A percentile compares a stretch with the other conserved stretches of the same genome.
Evolutionary conservation across 2,797 vertebrate genomes (phyloP).

Genomic region (Podarcis siculus): DNA sequence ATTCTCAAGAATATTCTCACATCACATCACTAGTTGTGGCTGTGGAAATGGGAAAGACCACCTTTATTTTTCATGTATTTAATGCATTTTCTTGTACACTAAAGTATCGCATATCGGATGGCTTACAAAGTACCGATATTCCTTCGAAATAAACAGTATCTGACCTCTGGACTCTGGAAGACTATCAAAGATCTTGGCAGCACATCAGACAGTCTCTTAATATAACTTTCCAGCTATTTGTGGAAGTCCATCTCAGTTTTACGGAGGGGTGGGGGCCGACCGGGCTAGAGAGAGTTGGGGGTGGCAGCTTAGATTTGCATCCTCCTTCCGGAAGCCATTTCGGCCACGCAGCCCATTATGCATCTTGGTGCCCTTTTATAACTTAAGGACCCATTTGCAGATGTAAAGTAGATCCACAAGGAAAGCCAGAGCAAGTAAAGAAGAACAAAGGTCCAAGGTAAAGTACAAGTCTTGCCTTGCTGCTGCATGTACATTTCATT

Average conservation of each 20-base stretch:
- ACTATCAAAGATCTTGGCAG: constrained; percentile 66
- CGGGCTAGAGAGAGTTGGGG: constrained; percentile 53
- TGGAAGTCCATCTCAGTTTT: constrained; percentile 60
- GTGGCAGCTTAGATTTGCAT: constrained; percentile 63
- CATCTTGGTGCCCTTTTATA: constrained; percentile 58
- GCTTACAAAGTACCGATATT: constrained; percentile 49
- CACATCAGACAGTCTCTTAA: constrained; percentile 66
- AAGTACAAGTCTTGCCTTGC: constrained; percentile 20
- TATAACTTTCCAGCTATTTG: constrained; percentile 67
- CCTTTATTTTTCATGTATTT: not conserved
- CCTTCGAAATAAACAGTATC: constrained; percentile 62
- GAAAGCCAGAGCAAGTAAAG: constrained; percentile 18
- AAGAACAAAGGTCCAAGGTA: constrained; percentile 42
- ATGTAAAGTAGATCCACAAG: constrained; percentile 34
- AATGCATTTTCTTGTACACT: not conserved
- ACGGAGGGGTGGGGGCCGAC: constrained; percentile 23
- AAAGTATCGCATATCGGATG: constrained; percentile 7
- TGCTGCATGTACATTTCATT: not conserved
- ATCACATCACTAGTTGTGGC: no score
- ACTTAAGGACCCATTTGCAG: constrained; percentile 43
- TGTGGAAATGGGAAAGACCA: accelerated
- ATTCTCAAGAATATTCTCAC: no score
- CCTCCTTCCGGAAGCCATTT: constrained; percentile 68
- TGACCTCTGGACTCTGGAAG: constrained; percentile 58
- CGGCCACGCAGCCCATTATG: constrained; percentile 29